phyloP scores from a whole-genome alignment of 2,888 invertebrate genomes.

The Hydraecia micacea region DNA sequence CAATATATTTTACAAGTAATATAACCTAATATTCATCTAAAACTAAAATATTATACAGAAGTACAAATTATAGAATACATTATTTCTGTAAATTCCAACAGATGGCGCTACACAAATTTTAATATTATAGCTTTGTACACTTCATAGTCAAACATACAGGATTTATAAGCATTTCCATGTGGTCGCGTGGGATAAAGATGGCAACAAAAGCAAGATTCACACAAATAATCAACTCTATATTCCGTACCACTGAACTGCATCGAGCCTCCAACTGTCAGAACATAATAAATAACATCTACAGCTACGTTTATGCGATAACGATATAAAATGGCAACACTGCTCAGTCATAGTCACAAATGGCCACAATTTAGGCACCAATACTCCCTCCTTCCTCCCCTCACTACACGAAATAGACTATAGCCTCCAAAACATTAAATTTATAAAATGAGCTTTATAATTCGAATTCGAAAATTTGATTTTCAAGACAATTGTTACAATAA shows the following conservation, averaged over 20 bases:
- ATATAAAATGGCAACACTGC: slow-evolving; percentile 63
- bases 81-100: slow-evolving; percentile 21
- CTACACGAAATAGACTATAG: slow-evolving; percentile 17
- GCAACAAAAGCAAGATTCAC: slow-evolving; percentile 27
- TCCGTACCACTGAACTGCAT: slow-evolving; percentile 31
- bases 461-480: slow-evolving; percentile 64
- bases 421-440: slow-evolving; percentile 40
- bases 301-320: slow-evolving; percentile 58
- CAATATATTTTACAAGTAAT: slow-evolving; percentile 37
- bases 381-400: slow-evolving; percentile 16
- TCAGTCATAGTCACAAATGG: slow-evolving; percentile 60
- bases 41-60: slow-evolving; percentile 35
- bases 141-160: slow-evolving; percentile 1
- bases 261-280: slow-evolving; percentile 43
- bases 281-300: slow-evolving; percentile 57
- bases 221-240: slow-evolving; percentile 35
- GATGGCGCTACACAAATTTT: neutral
- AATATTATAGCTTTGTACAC: neutral
- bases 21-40: slow-evolving; percentile 31
- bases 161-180: neutral
- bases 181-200: neutral
- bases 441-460: slow-evolving; percentile 47
- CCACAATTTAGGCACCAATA: slow-evolving; percentile 58
- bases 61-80: slow-evolving; percentile 48
- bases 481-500: slow-evolving; percentile 46